Base-by-base conservation (phyloP, 2,797 vertebrate species). In the Nasua narica region DNA sequence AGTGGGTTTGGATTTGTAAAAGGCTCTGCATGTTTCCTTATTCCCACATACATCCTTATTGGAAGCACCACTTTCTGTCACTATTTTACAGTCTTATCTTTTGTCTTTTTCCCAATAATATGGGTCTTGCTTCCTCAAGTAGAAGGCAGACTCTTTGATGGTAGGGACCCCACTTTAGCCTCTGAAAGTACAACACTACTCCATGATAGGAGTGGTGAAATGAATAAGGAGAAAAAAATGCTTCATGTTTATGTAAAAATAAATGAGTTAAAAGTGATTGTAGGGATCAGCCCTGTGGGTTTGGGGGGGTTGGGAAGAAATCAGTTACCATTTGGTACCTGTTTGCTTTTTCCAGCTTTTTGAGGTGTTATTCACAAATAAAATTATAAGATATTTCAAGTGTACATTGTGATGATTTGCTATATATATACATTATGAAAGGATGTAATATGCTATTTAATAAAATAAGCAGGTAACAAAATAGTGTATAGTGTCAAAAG, bases 181-280 rank as follows among this genome's bases (percentile, higher is more conserved):
- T 69, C 43, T 62, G 23, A 81, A 87, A 70, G 62, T 62, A 84
- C 0, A 94, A 62, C 12, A 40, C 78, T 88, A 46, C 11, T 52
- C 15, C 62, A 52, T 27, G 18, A 67, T 86, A 81, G 5, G 35
- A 81, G 19, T 85, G 56, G 54, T 32, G 79, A 88, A 91, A 70
- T 82, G 21, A 95, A 65, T 62, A 43, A 58, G 43, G 27, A 69
- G n/a, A 27, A 37, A 91, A 69, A 52, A 81, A 4, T 29, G 12
- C 6, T 96, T 82, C 37, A 67, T 62, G 74, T 74, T 78, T 52
- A 69, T 37, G 2, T 50, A 90, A 91, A 74, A 5, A 60, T 15
- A 94, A 95, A 79, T 50, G 65, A 88, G 25, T 85, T 92, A 77
- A 56, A 84, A 92, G 29, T 60, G 77, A 92, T 54, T 62, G 9